Conservation (phyloP, 2,888 invertebrate species). For the Sinohyriopsis cumingii region DNA sequence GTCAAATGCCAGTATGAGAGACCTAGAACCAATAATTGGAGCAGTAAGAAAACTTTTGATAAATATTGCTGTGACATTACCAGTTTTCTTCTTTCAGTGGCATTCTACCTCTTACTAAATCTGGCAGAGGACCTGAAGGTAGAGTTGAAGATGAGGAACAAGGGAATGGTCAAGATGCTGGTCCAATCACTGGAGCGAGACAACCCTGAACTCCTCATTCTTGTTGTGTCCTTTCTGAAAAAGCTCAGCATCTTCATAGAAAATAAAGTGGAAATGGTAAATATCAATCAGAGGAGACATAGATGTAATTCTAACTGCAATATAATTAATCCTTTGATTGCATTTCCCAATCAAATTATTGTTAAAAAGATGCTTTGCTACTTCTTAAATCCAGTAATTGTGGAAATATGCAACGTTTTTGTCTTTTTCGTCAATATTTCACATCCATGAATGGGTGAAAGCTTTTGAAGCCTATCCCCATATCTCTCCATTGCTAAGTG, state of each 20-base stretch:
- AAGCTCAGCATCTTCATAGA: constrained; percentile 95
- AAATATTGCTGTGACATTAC: too few relatives aligned
- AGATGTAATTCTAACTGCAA: too few relatives aligned
- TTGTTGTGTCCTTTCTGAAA: constrained; percentile 94
- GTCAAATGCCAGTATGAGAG: too few relatives aligned
- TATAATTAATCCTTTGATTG: neutral
- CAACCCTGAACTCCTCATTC: constrained; percentile 89
- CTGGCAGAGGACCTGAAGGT: constrained; percentile 95
- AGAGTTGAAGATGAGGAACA: constrained; percentile 97
- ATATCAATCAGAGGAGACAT: constrained; percentile 1
- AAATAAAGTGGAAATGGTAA: constrained; percentile 93
- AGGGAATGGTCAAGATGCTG: constrained; percentile 90
- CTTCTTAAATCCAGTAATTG: too few relatives aligned
- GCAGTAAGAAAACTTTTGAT: too few relatives aligned
- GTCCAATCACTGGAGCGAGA: constrained; percentile 91
- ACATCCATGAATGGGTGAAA: too few relatives aligned
- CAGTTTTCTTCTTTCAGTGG: constrained; percentile 76
- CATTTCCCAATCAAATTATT: neutral
- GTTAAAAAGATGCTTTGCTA: neutral
- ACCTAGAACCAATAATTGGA: too few relatives aligned
- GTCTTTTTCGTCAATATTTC: too few relatives aligned
- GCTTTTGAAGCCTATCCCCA: too few relatives aligned
- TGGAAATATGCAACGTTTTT: too few relatives aligned
- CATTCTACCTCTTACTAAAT: constrained; percentile 93
- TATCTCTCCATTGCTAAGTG: too few relatives aligned